Evolutionary conservation across 2,113 vertebrate species (phyloP), one percentile per base, ranked within the genome.

Genomic region (Microcebus murinus): DNA sequence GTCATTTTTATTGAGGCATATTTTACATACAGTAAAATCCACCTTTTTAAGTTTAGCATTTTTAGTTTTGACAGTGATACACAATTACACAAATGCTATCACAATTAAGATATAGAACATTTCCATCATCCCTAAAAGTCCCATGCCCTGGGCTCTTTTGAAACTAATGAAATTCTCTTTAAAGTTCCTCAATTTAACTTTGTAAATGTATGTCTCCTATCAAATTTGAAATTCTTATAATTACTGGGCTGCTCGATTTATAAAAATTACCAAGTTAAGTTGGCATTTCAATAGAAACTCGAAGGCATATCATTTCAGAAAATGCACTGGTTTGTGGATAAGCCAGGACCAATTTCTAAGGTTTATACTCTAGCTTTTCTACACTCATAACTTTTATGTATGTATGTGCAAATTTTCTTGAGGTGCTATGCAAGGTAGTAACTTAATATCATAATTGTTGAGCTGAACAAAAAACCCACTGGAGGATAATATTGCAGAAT

Each of bases 401-500:
- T 94, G 12, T 95, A 39, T 95, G 80, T 96, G 29, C 55, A 93
- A 29, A 94, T 89, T 73, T 89, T 70, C 93, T 95, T 93, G 93
- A 97, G 85, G 48, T 97, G 86, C 73, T 96, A 1, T 92, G 52
- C 86, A 81, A 79, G 93, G 31, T 96, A 94, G 77, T 83, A 77
- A 95, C 92, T 92, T 96, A 92, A 94, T 95, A 67, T 52, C 31
- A 39, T 79, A 93, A 88, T 91, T 92, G 36, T 94, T 96, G 74
- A 96, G 45, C 79, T 95, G 63, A 95, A 52, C 23, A 76, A 83
- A 77, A 90, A 92, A 82, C 42, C 27, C 18, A 45, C 48, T 88
- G n/a, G 70, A 97, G 59, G 55, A 31, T 96, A 92, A 95, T 95
- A 82, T 77, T 96, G 57, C 82, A 95, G 55, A 94, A 70, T 96